Base-by-base conservation (phyloP, 2,888 invertebrate species). In the Lumbricus terrestris region DNA sequence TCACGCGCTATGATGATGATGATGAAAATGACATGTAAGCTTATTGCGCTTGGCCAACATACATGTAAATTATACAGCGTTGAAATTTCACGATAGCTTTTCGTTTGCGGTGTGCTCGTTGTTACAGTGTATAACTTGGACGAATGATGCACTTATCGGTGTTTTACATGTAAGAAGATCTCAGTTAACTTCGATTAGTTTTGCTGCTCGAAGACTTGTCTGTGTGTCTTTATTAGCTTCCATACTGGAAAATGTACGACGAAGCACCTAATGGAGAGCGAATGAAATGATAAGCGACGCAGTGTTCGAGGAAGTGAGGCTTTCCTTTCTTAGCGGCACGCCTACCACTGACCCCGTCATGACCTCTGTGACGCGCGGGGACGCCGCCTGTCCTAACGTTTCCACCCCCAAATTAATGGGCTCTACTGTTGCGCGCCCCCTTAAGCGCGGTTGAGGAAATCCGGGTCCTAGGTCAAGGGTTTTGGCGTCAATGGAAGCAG, bases 171-270 rank as follows among this genome's bases (percentile, higher is more conserved):
- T n/a, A 69, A n/a, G n/a, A 69, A 69, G 69, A n/a, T 69, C 69
- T 69, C 13, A n/a, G 8, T 69, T 69, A 69, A 69, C 69, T 69
- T 69, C 69, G n/a, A n/a, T 69, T 69, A 69, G 29, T n/a, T 69
- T 69, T 69, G 29, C n/a, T 69, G 69, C n/a, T n/a, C n/a, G 69
- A 69, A 69, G 69, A 69, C 69, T 69, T n/a, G n/a, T n/a, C n/a
- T n/a, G n/a, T 69, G n/a, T 69, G 69, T n/a, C 69, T 69, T 69
- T 69, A 69, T 69, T 69, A 69, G n/a, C 69, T 69, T 69, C n/a
- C n/a, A 29, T n/a, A n/a, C 0, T 69, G 69, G 69, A 29, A n/a
- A n/a, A 69, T 69, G 69, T 15, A 69, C 69, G n/a, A 69, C 69
- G 69, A 29, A 69, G 29, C n/a, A 69, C n/a, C 69, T 69, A n/a